phyloP scores from a whole-genome alignment of 1,140 invertebrate species.

The Plodia interpunctella region DNA sequence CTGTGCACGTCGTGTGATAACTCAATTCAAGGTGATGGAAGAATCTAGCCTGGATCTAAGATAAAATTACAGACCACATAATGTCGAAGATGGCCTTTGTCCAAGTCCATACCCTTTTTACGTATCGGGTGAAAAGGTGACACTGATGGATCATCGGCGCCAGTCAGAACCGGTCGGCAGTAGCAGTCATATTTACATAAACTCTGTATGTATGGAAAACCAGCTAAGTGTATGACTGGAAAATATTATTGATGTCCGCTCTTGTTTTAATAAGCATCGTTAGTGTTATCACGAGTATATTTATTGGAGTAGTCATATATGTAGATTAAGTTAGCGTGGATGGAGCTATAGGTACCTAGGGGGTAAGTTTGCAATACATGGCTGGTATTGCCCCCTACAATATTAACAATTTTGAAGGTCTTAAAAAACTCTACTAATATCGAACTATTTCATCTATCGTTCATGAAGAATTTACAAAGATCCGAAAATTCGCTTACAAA shows the following conservation, averaged over 20 bases:
- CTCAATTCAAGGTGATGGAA: too few relatives aligned
- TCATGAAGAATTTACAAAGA: not conserved
- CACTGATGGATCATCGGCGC: slow-evolving; percentile 42
- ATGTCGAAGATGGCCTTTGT: not conserved
- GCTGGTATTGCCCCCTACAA: not conserved
- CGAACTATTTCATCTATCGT: too few relatives aligned
- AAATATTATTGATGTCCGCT: not conserved
- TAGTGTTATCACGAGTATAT: not conserved
- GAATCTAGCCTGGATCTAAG: too few relatives aligned
- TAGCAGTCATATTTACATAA: slow-evolving; percentile 27
- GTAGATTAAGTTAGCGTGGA: too few relatives aligned
- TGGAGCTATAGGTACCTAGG: too few relatives aligned
- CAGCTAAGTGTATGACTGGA: not conserved
- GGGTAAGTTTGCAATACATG: too few relatives aligned
- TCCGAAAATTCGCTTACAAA: not conserved
- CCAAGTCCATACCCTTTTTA: not conserved
- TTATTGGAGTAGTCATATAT: too few relatives aligned
- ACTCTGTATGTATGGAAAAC: slow-evolving; percentile 8
- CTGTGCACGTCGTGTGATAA: too few relatives aligned
- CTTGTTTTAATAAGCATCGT: not conserved
- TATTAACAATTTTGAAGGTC: not conserved
- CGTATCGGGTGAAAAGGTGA: slow-evolving; percentile 26
- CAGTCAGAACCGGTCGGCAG: slow-evolving; percentile 18
- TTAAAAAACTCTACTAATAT: not conserved
- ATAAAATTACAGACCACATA: too few relatives aligned